A percentile compares a stretch with the other conserved stretches of the same genome.
Conservation (phyloP, 2,113 vertebrate genomes). For the Aptenodytes patagonicus region DNA sequence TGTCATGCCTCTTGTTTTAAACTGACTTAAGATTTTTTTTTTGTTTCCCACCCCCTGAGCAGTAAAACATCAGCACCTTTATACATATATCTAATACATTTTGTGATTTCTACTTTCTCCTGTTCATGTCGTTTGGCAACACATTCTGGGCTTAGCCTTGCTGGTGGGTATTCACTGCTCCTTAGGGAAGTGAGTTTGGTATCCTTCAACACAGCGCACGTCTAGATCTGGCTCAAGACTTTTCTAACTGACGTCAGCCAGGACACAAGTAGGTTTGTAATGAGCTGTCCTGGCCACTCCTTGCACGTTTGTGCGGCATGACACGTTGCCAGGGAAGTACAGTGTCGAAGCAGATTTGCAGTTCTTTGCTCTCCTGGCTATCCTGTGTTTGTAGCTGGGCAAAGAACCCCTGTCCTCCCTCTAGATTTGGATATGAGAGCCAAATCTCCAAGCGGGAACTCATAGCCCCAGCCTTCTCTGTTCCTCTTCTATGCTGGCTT, state of each 20-base stretch:
- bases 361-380: not conserved
- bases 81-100: not conserved
- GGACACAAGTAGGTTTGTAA: not conserved
- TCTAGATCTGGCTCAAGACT: not conserved
- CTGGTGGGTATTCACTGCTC: not conserved
- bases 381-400: not conserved
- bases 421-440: not conserved
- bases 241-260: not conserved
- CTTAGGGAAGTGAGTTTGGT: not conserved
- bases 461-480: not conserved
- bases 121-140: not conserved
- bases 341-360: no score
- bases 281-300: not conserved
- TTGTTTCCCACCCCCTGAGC: not conserved
- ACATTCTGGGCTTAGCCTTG: not conserved
- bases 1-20: not conserved
- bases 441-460: no score
- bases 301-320: no score
- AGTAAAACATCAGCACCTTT: not conserved
- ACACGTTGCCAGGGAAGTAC: not conserved
- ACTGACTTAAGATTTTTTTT: no score
- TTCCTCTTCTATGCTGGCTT: not conserved
- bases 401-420: not conserved
- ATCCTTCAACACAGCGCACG: not conserved
- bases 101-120: not conserved